Evolutionary conservation across 2,888 invertebrate genomes (phyloP).

Genomic region (Odontomyia ornata): DNA sequence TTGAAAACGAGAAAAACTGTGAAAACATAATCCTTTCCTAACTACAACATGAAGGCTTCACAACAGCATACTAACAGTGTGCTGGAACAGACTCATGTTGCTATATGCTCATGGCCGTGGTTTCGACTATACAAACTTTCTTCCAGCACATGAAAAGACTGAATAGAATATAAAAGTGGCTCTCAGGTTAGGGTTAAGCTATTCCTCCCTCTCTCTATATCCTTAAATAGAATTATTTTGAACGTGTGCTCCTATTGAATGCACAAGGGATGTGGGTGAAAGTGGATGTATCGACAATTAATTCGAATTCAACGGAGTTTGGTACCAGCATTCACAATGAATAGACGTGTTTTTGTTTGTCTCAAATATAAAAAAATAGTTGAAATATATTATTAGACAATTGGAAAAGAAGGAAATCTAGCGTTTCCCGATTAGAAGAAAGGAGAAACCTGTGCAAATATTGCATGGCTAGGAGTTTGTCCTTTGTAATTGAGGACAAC

Average conservation of each 20-base stretch:
- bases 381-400: too few relatives aligned
- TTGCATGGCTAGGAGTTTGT: too few relatives aligned
- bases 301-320: too few relatives aligned
- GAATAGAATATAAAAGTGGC: conserved; percentile 25
- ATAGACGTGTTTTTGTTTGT: too few relatives aligned
- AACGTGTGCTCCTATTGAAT: background rate
- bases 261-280: background rate
- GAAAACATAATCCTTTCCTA: background rate
- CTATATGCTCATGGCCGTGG: background rate
- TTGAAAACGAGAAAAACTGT: conserved; percentile 3
- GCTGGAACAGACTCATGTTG: too few relatives aligned
- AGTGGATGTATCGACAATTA: background rate
- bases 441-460: too few relatives aligned
- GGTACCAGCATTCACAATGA: too few relatives aligned
- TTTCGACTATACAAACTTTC: conserved; percentile 17
- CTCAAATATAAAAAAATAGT: too few relatives aligned
- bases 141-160: conserved; percentile 8
- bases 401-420: too few relatives aligned
- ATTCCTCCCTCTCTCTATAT: background rate
- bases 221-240: background rate
- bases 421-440: too few relatives aligned
- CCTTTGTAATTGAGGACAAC: too few relatives aligned
- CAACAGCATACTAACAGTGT: background rate
- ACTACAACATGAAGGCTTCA: background rate
- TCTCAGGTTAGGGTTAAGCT: background rate